Conservation (phyloP, 2,113 vertebrate genomes). For the Amphiprion ocellaris region DNA sequence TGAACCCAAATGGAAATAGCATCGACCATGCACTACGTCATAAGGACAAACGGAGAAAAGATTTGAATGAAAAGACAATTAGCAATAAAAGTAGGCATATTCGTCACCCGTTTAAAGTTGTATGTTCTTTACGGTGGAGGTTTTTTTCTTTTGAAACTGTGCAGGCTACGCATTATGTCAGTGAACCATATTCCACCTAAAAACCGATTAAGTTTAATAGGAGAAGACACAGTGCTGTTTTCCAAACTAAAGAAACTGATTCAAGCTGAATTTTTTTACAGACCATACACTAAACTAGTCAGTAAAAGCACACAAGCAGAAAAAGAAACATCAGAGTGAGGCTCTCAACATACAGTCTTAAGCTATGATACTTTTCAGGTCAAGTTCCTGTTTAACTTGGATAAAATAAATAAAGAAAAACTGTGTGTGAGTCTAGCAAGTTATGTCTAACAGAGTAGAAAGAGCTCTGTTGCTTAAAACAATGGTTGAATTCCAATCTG, state of each 20-base stretch:
- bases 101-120: not conserved
- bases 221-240: conserved; percentile 10
- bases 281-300: conserved; percentile 6
- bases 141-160: not conserved
- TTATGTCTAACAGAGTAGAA: conserved; percentile 53
- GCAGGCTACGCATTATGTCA: not conserved
- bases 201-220: not conserved
- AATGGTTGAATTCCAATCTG: conserved; percentile 82
- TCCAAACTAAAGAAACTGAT: not conserved
- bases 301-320: conserved; percentile 29
- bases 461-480: conserved; percentile 74
- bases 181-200: conserved; percentile 16
- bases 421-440: conserved; percentile 1
- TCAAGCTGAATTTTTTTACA: not conserved
- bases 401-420: conserved; percentile 56
- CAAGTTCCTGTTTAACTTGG: conserved; percentile 63
- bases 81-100: conserved; percentile 32
- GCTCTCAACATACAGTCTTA: conserved; percentile 46
- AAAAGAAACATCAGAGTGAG: conserved; percentile 32
- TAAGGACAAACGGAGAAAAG: conserved; percentile 1
- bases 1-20: conserved; percentile 32
- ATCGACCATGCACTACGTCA: conserved; percentile 2
- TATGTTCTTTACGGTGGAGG: not conserved
- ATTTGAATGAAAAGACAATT: conserved; percentile 28
- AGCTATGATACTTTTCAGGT: conserved; percentile 50